Conservation (phyloP, 2,113 vertebrate species). For the Silurus meridionalis region DNA sequence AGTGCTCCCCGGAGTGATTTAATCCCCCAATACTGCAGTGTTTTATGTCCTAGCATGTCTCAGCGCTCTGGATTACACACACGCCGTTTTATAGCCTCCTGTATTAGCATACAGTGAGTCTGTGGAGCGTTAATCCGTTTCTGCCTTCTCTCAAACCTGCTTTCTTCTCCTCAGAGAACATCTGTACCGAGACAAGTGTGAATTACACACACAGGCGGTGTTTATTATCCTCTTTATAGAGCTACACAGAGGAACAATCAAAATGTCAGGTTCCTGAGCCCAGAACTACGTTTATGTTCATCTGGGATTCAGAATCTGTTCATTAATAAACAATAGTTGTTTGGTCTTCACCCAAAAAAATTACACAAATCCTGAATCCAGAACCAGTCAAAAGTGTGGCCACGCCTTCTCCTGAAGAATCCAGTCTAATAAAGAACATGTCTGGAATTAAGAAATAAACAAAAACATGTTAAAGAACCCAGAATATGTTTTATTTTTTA, state of each 20-base stretch:
- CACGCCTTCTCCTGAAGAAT: no score
- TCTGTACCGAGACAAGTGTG: neutral
- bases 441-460: no score
- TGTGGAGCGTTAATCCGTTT: conserved; percentile 7
- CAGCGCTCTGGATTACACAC: neutral
- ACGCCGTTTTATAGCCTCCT: conserved; percentile 1
- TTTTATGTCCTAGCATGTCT: conserved; percentile 20
- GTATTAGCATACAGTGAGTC: neutral
- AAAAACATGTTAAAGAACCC: no score
- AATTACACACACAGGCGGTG: neutral
- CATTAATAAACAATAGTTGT: neutral
- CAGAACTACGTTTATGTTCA: neutral
- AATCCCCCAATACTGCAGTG: conserved; percentile 18
- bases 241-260: neutral
- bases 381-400: no score
- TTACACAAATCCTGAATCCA: no score
- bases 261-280: neutral
- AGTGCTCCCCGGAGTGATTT: neutral
- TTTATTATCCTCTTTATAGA: neutral
- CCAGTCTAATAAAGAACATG: no score
- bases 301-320: neutral
- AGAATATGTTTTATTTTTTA: no score
- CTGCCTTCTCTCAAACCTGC: neutral
- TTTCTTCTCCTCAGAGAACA: neutral
- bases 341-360: no score